Conservation (phyloP, 2,888 invertebrate genomes). For the Pollenia griseotomentosa region DNA sequence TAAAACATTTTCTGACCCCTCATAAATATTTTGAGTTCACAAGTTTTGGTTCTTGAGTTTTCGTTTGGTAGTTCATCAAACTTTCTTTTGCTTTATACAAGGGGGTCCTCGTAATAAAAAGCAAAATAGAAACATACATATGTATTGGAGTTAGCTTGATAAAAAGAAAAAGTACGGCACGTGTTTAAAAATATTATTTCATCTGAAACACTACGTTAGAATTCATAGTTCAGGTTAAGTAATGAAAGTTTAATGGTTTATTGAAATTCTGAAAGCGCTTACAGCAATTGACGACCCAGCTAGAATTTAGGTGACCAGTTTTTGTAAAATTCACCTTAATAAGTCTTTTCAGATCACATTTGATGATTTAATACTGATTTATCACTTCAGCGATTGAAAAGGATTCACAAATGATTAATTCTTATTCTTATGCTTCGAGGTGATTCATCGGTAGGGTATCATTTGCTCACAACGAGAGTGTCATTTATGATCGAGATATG, state of each 20-base stretch:
- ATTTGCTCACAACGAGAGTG: no score
- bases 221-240: slow-evolving; percentile 33
- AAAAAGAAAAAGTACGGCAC: neutral
- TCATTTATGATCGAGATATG: no score
- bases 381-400: no score
- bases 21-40: neutral
- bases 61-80: no score
- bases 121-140: neutral
- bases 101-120: neutral
- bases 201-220: slow-evolving; percentile 24
- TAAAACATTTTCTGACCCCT: slow-evolving; percentile 17
- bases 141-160: neutral
- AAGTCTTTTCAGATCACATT: no score
- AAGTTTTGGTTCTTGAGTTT: neutral
- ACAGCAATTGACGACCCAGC: neutral
- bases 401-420: no score
- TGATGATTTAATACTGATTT: no score
- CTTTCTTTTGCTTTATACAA: neutral
- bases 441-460: no score
- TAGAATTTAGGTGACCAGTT: neutral
- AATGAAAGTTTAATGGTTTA: slow-evolving; percentile 31
- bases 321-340: no score
- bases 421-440: no score
- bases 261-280: slow-evolving; percentile 17
- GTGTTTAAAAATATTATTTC: neutral